Percentiles rank a stretch among this genome's conserved stretches.
Evolutionary conservation across 1,140 invertebrate genomes (phyloP).

Genomic region (Drosophila nebulosa): DNA sequence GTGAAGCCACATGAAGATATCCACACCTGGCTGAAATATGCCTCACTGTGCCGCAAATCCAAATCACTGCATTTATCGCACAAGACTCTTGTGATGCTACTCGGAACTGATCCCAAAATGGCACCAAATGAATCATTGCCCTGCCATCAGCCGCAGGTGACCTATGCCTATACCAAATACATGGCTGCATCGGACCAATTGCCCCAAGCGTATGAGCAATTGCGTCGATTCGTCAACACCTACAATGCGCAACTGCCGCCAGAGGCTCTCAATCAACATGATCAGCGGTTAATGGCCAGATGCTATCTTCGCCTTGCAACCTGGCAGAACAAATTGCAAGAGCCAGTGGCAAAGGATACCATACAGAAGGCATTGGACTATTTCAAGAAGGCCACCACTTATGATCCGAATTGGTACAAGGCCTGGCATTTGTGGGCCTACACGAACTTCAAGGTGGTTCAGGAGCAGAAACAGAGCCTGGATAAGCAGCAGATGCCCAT

Average conservation of each 20-base stretch:
- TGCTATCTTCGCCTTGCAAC: slow-evolving; percentile 95
- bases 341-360: slow-evolving; percentile 87
- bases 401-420: slow-evolving; percentile 95
- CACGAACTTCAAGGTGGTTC: slow-evolving; percentile 98
- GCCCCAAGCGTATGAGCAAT: slow-evolving; percentile 87
- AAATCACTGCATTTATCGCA: slow-evolving; percentile 92
- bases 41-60: slow-evolving; percentile 96
- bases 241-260: slow-evolving; percentile 84
- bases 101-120: slow-evolving; percentile 90
- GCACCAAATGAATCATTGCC: slow-evolving; percentile 87
- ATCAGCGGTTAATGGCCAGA: slow-evolving; percentile 88
- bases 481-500: slow-evolving; percentile 39
- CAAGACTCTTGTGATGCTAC: slow-evolving; percentile 93
- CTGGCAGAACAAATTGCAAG: slow-evolving; percentile 93
- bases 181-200: slow-evolving; percentile 93
- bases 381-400: slow-evolving; percentile 93
- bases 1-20: slow-evolving; percentile 96
- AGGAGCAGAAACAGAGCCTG: slow-evolving; percentile 85
- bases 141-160: slow-evolving; percentile 89
- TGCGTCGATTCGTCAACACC: slow-evolving; percentile 89
- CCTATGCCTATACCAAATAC: slow-evolving; percentile 97
- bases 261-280: slow-evolving; percentile 84
- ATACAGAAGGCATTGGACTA: slow-evolving; percentile 92
- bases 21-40: slow-evolving; percentile 98
- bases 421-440: slow-evolving; percentile 99